Base-by-base conservation (phyloP, 2,797 vertebrate species). In the Bradypus variegatus region DNA sequence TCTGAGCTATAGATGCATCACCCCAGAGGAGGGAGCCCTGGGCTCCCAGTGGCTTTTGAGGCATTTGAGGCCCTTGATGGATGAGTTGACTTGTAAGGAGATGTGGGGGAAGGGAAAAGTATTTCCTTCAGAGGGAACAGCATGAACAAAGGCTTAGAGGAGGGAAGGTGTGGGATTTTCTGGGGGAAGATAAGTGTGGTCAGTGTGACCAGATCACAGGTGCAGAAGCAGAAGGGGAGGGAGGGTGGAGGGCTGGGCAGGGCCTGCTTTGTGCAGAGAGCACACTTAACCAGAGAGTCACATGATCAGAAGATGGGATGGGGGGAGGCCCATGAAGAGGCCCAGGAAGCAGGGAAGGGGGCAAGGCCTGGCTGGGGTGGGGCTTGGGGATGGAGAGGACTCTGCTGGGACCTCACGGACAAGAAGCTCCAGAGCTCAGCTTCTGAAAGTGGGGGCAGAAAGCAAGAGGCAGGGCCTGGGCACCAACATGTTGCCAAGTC, bases 401-500 rank as follows among this genome's bases (percentile, higher is more conserved):
- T 31, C 13, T 29, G 12, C 72, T 73, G 45, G 27, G 25, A 23
- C 36, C 53, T 72, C 65, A 50, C 6, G 15, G 58, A 50, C 25
- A 65, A 77, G 84, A 45, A 53, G 31, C 4, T 36, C 19, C 55
- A 58, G 60, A 21, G 48, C 16, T 19, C 27, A 10, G 21, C 58
- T 79, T 9, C 33, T 33, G 36, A 19, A 78, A 48, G n/a, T 25
- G 6, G 9, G 19, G 31, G 53, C 53, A 33, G 86, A 82, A 85
- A 87, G 81, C 0, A 1, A 76, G 69, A 73, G 79, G 45, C 33
- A 36, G 73, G 64, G 36, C 29, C 86, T 29, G 21, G n/a, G 27
- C 0, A 1, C 48, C 41, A 8, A 2, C 45, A 10, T 0, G 3
- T 1, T 41, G 58, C 58, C 10, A 18, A 78, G 16, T 4, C 27